These are phyloP conservation scores for Capreolus pygargus DNA, from an alignment of 2,113 vertebrate species.

Conservation along the genomic window DNA sequence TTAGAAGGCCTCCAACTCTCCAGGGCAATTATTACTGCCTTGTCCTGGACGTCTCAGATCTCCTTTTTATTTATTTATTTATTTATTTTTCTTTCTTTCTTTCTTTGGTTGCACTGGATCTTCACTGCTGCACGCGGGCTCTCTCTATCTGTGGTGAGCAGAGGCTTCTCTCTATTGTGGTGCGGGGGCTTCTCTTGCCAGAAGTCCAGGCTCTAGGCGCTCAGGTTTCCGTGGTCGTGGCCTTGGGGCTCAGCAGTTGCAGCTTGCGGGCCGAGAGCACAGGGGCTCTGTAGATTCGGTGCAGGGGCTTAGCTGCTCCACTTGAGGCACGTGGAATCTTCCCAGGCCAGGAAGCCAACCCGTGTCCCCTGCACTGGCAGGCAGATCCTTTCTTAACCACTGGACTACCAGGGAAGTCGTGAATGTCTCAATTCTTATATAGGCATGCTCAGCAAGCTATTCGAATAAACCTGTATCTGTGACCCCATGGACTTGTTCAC, in stretches of 20 bases:
- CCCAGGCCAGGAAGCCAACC: background rate
- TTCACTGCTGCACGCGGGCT: background rate
- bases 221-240: fast-evolving
- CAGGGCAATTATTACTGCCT: background rate
- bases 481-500: background rate
- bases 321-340: background rate
- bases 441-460: background rate
- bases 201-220: background rate
- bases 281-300: background rate
- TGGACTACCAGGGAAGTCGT: background rate
- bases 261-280: background rate
- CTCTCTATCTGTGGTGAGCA: background rate
- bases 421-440: background rate
- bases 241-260: fast-evolving
- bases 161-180: background rate
- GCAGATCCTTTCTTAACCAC: background rate
- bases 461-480: background rate
- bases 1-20: background rate
- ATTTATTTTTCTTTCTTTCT: background rate
- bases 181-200: background rate
- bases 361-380: background rate
- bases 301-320: background rate
- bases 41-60: background rate
- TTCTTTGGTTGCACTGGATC: background rate
- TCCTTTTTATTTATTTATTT: background rate